These are phyloP conservation scores for Macroteleia sp. DNA, from an alignment of 2,888 invertebrate genomes.

Conservation along the genomic window DNA sequence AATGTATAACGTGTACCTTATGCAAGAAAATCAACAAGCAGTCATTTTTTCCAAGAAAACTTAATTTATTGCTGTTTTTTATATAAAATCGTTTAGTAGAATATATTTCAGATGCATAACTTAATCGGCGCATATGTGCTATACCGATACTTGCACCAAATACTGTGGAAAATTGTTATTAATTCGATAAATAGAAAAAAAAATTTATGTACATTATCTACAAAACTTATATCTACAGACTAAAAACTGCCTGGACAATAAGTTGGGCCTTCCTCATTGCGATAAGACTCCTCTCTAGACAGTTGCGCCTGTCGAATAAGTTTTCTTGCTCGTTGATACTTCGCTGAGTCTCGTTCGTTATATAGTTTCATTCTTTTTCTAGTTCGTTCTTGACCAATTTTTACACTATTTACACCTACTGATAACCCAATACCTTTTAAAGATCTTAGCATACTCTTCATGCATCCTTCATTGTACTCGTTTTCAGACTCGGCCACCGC, in stretches of 20 bases:
- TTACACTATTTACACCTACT: background rate
- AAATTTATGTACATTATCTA: too few species aligned
- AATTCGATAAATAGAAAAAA: too few species aligned
- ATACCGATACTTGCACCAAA: too few species aligned
- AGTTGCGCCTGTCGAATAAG: conserved; percentile 5
- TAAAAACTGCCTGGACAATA: conserved; percentile 12
- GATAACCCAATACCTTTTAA: background rate
- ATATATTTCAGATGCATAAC: too few species aligned
- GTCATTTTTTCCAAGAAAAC: too few species aligned
- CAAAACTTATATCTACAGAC: too few species aligned
- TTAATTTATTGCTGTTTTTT: too few species aligned
- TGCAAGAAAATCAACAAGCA: too few species aligned
- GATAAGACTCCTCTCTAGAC: background rate
- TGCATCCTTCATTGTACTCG: conserved; percentile 18
- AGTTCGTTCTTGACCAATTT: conserved; percentile 1
- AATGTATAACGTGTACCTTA: too few species aligned
- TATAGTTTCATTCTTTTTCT: conserved; percentile 2
- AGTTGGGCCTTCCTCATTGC: background rate
- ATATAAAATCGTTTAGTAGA: too few species aligned
- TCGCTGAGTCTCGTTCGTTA: conserved; percentile 7
- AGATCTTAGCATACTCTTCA: background rate
- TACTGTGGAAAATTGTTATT: too few species aligned
- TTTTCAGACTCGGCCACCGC: conserved; percentile 9
- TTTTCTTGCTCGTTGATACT: conserved; percentile 16
- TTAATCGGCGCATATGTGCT: too few species aligned